Evolutionary conservation across 1,140 invertebrate species (phyloP).

Genomic region (Mycetomoellerius zeteki): DNA sequence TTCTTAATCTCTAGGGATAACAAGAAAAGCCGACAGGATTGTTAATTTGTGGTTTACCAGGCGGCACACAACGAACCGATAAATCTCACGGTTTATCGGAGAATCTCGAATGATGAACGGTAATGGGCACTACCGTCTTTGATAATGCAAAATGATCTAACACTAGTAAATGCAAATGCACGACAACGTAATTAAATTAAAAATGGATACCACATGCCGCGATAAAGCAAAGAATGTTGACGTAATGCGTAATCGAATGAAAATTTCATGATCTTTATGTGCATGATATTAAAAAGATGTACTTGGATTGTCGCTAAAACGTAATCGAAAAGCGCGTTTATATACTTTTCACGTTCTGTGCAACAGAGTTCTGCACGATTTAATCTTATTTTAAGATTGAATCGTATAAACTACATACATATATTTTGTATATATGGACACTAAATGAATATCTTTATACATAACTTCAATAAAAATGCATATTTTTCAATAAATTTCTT

Average conservation of each 20-base stretch:
- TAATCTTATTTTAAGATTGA: not conserved
- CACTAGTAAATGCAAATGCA: conserved; percentile 65
- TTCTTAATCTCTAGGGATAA: conserved; percentile 28
- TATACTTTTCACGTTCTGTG: conserved; percentile 6
- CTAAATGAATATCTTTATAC: not conserved
- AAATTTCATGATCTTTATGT: conserved; percentile 5
- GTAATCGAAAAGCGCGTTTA: conserved; percentile 8
- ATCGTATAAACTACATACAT: not conserved
- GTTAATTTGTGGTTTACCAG: conserved; percentile 34
- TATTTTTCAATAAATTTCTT: not conserved
- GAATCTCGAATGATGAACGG: conserved; percentile 20
- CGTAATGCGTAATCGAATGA: not conserved
- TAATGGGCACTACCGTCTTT: conserved; percentile 10
- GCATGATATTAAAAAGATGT: not conserved
- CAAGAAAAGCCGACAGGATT: conserved; percentile 46
- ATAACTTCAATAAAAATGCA: not conserved
- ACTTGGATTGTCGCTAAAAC: not conserved
- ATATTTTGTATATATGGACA: not conserved
- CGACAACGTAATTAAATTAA: conserved; percentile 37
- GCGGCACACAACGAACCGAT: conserved; percentile 45
- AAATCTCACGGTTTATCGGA: conserved; percentile 50
- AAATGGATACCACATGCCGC: not conserved
- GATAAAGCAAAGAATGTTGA: conserved; percentile 12
- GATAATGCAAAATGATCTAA: conserved; percentile 62
- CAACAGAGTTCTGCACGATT: not conserved